Conservation (phyloP, 2,888 invertebrate genomes). For the Metallyticus violacea region DNA sequence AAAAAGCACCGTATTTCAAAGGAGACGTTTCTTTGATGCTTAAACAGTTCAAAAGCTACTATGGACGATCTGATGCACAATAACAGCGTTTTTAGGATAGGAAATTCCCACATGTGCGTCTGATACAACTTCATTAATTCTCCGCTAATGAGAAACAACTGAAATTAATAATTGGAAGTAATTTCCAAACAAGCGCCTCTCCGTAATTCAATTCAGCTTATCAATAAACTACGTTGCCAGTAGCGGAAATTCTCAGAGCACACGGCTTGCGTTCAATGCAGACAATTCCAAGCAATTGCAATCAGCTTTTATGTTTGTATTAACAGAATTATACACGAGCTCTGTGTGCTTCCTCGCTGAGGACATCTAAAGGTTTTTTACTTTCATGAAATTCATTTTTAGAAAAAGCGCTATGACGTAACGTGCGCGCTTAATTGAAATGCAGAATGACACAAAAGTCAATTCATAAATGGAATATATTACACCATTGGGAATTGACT, state of each 20-base stretch:
- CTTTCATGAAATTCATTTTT: not conserved
- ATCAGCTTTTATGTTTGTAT: not conserved
- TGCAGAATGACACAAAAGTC: too few relatives aligned
- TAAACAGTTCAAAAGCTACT: too few relatives aligned
- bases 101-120: not conserved
- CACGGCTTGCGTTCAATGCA: not conserved
- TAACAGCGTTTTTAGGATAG: not conserved
- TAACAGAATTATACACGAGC: not conserved
- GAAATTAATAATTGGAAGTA: constrained; percentile 8
- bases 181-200: not conserved
- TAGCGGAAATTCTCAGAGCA: not conserved
- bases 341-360: not conserved
- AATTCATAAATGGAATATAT: too few relatives aligned
- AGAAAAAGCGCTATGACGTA: too few relatives aligned
- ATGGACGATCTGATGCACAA: not conserved
- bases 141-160: constrained; percentile 4
- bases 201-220: not conserved
- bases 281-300: not conserved
- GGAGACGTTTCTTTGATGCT: too few relatives aligned
- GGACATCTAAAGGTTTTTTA: not conserved
- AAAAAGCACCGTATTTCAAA: too few relatives aligned
- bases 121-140: constrained; percentile 1
- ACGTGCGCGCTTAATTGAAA: too few relatives aligned
- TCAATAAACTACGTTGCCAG: not conserved
- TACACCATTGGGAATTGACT: too few relatives aligned